Evolutionary conservation across 2,888 invertebrate species (phyloP).

Genomic region (Nemotelus pantherinus): DNA sequence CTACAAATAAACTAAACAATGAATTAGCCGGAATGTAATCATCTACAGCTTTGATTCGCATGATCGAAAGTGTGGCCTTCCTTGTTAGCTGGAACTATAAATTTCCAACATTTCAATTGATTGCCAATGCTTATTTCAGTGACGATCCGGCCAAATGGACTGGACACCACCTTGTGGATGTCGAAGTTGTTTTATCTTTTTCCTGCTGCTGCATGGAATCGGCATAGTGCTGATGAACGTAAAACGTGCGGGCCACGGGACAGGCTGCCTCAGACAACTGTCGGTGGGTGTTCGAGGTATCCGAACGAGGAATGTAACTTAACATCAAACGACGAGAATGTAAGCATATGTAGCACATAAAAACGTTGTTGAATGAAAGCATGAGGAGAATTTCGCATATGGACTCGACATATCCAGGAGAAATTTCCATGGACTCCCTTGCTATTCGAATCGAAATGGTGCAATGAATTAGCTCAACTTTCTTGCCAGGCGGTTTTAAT

Average conservation of each 20-base stretch:
- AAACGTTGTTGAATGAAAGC: slow-evolving; percentile 17
- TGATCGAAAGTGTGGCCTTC: not conserved
- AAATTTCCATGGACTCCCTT: not conserved
- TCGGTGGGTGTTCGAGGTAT: slow-evolving; percentile 16
- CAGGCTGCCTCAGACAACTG: not conserved
- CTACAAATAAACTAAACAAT: too few relatives aligned
- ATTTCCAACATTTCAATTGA: not conserved
- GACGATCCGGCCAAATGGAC: not conserved
- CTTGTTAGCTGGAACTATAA: slow-evolving; percentile 2
- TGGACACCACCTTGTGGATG: slow-evolving; percentile 13
- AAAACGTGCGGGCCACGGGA: not conserved
- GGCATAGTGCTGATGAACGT: too few relatives aligned
- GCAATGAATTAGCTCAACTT: not conserved
- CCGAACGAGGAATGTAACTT: slow-evolving; percentile 19
- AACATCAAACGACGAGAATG: slow-evolving; percentile 15
- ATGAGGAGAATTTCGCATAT: slow-evolving; percentile 14
- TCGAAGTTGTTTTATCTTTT: not conserved
- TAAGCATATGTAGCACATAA: slow-evolving; percentile 25
- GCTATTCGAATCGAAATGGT: not conserved
- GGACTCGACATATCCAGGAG: not conserved
- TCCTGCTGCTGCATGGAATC: not conserved
- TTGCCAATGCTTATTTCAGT: not conserved
- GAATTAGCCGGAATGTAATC: too few relatives aligned
- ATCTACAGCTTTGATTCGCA: too few relatives aligned
- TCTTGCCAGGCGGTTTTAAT: not conserved